A percentile compares a stretch with the other conserved stretches of the same genome.
Evolutionary conservation across 1,140 invertebrate genomes (phyloP).

Genomic region (Zophobas atratus): DNA sequence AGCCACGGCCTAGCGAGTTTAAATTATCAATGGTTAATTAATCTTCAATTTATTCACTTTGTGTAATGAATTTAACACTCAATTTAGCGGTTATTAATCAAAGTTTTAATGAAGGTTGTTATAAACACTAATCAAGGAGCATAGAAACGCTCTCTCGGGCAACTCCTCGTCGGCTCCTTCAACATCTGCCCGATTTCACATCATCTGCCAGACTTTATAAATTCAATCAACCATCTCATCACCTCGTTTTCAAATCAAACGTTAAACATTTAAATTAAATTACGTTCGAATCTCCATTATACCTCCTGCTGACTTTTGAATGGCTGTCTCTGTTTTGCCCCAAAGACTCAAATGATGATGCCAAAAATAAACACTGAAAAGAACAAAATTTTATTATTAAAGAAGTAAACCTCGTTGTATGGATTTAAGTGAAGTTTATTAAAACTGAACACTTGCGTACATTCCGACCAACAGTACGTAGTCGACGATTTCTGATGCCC

Average conservation of each 20-base stretch:
- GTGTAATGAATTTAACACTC: constrained; percentile 71
- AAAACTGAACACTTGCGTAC: not conserved
- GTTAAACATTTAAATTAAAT: constrained; percentile 52
- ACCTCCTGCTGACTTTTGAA: constrained; percentile 47
- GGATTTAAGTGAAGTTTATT: constrained; percentile 13
- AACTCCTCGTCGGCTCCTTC: constrained; percentile 49
- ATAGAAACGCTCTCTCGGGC: constrained; percentile 47
- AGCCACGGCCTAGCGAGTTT: constrained; percentile 68
- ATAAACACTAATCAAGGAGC: constrained; percentile 62
- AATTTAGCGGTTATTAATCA: constrained; percentile 71
- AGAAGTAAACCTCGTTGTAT: constrained; percentile 5
- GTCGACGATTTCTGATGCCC: constrained; percentile 3
- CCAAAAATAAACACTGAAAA: constrained; percentile 22
- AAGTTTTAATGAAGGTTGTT: constrained; percentile 70
- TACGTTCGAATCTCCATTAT: constrained; percentile 46
- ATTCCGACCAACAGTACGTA: not conserved
- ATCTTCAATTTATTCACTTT: constrained; percentile 72
- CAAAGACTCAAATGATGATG: not conserved
- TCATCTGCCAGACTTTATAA: constrained; percentile 50
- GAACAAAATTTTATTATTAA: constrained; percentile 31
- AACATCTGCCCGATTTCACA: constrained; percentile 53
- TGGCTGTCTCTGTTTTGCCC: constrained; percentile 3
- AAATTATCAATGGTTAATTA: constrained; percentile 71
- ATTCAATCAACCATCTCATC: constrained; percentile 49
- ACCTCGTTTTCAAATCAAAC: constrained; percentile 45